Evolutionary conservation across 2,113 vertebrate genomes (phyloP), one percentile per base, ranked within the genome.

Genomic region (Pundamilia nyererei): DNA sequence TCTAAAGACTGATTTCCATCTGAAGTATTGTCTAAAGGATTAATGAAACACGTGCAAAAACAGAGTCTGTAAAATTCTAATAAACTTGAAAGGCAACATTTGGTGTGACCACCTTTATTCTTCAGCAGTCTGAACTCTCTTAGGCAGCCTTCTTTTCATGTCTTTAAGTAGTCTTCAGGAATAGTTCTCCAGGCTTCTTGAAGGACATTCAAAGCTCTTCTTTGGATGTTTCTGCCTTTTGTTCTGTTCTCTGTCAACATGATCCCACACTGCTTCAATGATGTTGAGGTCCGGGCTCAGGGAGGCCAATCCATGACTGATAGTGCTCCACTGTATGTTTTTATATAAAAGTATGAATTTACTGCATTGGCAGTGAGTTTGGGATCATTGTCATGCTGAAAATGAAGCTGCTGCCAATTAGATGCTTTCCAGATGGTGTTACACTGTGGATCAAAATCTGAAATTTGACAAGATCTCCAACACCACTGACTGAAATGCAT

Each of bases 301-400:
- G 62, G 33, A 68, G 62, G 62, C 19, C 19, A 0, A 68, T 3
- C 62, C 19, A 21, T 68, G 33, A 38, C 60, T 65, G 33, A 65
- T 65, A 38, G 33, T 65, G 0, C 0, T 21, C 19, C 10, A 21
- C 19, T 68, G 6, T 21, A 0, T 13, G 60, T 68, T 68, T 68
- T 68, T 38, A 3, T 68, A 68, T 21, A 2, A 1, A 35, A 6
- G 15, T 62, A 35, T 35, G 58, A 19, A 3, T 62, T 62, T 35
- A 35, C 15, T 33, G 58, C 58, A 33, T 33, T 62, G 58, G 31
- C 58, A 35, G 58, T 33, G 29, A 3, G 58, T 62, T 35, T 35
- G 58, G 58, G 58, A 35, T 62, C 29, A 62, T 33, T 62, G 9
- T 33, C 15, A 33, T 60, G 56, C 17, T 60, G 9, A 60, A 1